A percentile compares a stretch with the other conserved stretches of the same genome.
phyloP scores from a whole-genome alignment of 2,888 invertebrate species.

The Trachelus troglodyta region DNA sequence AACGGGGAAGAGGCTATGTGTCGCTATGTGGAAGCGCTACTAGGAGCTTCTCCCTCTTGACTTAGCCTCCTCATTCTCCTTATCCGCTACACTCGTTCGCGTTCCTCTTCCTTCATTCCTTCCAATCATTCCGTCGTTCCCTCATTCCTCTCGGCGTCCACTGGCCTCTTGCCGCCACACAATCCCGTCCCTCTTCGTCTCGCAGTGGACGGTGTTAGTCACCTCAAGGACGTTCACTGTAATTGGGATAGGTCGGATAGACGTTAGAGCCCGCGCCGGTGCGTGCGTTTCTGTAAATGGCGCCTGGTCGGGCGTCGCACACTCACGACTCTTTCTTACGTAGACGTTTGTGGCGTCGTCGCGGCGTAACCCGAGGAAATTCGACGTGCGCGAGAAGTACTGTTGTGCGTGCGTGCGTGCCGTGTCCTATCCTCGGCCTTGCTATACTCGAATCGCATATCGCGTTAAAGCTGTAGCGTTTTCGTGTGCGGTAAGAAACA shows the following conservation, averaged over 20 bases:
- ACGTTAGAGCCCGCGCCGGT: constrained; percentile 39
- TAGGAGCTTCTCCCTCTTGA: not conserved
- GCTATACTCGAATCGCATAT: not conserved
- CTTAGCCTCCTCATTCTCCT: constrained; percentile 23
- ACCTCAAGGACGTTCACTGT: constrained; percentile 60
- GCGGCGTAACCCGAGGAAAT: not conserved
- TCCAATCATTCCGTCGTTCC: constrained; percentile 15
- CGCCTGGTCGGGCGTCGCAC: constrained; percentile 50
- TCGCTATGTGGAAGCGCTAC: not conserved
- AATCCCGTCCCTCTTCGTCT: constrained; percentile 36
- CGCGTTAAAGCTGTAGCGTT: not conserved
- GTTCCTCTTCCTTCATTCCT: constrained; percentile 10
- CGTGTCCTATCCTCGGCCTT: not conserved
- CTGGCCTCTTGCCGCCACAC: not conserved
- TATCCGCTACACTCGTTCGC: constrained; percentile 7
- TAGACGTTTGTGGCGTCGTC: not conserved
- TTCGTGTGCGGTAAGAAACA: not conserved
- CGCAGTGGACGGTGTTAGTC: constrained; percentile 51
- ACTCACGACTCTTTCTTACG: constrained; percentile 37
- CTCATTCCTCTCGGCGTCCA: constrained; percentile 17
- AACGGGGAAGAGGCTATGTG: not conserved
- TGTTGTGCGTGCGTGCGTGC: not conserved
- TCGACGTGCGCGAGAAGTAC: not conserved
- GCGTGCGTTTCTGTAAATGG: constrained; percentile 55
- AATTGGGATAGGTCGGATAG: constrained; percentile 63